A percentile compares a stretch with the other conserved stretches of the same genome.
phyloP scores from a whole-genome alignment of 2,888 invertebrate species.

The Parascotia fuliginaria region DNA sequence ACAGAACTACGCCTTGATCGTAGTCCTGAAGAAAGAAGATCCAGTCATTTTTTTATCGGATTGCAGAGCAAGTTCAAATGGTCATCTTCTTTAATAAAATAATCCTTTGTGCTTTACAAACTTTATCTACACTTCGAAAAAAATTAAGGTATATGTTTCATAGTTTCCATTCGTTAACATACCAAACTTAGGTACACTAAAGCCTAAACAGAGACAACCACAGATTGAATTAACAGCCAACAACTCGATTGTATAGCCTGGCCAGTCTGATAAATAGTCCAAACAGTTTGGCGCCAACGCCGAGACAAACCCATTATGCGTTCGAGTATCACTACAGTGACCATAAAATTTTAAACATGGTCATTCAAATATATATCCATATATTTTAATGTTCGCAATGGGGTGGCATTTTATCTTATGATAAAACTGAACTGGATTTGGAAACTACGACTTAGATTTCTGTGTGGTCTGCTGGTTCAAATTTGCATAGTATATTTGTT shows the following conservation, averaged over 20 bases:
- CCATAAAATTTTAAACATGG: slow-evolving; percentile 22
- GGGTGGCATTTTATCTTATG: background rate
- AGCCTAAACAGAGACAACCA: background rate
- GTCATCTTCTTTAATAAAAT: too few relatives aligned
- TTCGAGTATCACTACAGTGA: slow-evolving; percentile 44
- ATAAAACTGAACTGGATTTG: background rate
- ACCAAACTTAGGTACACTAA: background rate
- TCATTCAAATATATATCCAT: slow-evolving; percentile 9
- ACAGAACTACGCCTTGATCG: too few relatives aligned
- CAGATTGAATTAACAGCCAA: slow-evolving; percentile 8
- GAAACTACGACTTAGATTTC: background rate
- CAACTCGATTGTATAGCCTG: slow-evolving; percentile 13
- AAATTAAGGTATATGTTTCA: too few relatives aligned
- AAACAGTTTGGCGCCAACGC: slow-evolving; percentile 55
- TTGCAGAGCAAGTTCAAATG: too few relatives aligned
- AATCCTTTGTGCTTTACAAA: too few relatives aligned
- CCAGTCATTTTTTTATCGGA: too few relatives aligned
- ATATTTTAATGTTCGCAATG: slow-evolving; percentile 9
- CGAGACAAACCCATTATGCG: slow-evolving; percentile 62
- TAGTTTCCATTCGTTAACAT: too few relatives aligned
- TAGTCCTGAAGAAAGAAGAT: too few relatives aligned
- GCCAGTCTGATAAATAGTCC: slow-evolving; percentile 29
- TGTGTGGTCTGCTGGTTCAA: too few relatives aligned
- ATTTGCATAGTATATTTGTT: too few relatives aligned
- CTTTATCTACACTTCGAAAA: too few relatives aligned